phyloP scores from a whole-genome alignment of 2,888 invertebrate genomes.

The Drosophila robusta region DNA sequence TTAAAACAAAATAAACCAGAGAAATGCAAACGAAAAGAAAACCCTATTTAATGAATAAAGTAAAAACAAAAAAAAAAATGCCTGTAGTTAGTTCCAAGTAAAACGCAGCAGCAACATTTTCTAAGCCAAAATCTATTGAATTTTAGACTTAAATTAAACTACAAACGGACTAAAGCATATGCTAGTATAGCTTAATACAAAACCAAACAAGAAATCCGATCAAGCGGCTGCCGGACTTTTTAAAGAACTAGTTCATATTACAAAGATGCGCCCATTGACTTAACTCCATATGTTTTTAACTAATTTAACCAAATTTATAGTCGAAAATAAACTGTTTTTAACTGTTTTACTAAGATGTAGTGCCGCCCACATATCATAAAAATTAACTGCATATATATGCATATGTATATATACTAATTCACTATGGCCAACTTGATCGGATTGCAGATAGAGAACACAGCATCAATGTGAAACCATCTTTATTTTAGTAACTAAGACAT shows the following conservation, averaged over 20 bases:
- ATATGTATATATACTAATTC: not conserved
- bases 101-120: conserved; percentile 59
- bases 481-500: conserved; percentile 44
- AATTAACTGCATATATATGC: not conserved
- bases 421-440: conserved; percentile 53
- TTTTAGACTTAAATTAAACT: conserved; percentile 62
- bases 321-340: conserved; percentile 7
- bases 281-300: not conserved
- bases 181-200: conserved; percentile 23
- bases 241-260: conserved; percentile 16
- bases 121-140: conserved; percentile 77
- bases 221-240: conserved; percentile 15
- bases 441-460: conserved; percentile 33
- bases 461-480: conserved; percentile 61
- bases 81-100: conserved; percentile 82
- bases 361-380: conserved; percentile 33
- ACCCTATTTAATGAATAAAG: conserved; percentile 15
- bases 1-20: conserved; percentile 24
- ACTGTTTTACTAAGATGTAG: conserved; percentile 15
- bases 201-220: conserved; percentile 18
- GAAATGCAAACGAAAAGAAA: conserved; percentile 26
- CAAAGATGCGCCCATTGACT: not conserved
- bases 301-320: conserved; percentile 6
- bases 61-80: conserved; percentile 37
- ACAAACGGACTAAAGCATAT: conserved; percentile 32